A percentile compares a stretch with the other conserved stretches of the same genome.
These are phyloP conservation scores for Physocephala rufipes DNA, from an alignment of 2,888 invertebrate genomes.

Conservation along the genomic window DNA sequence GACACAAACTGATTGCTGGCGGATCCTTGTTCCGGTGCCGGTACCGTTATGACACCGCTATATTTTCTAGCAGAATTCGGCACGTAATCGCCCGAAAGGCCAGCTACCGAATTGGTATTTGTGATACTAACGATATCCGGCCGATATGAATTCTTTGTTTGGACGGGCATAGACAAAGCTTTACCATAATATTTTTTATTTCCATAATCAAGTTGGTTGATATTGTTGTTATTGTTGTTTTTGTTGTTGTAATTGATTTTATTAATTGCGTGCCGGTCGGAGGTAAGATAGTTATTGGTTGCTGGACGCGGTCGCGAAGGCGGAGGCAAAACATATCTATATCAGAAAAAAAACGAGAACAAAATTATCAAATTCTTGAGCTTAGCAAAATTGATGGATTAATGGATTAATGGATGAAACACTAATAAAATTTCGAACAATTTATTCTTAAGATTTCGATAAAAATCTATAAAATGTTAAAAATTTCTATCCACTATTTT, in stretches of 20 bases:
- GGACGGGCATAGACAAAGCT: slow-evolving; percentile 46
- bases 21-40: background rate
- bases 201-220: slow-evolving; percentile 4
- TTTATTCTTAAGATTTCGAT: no score
- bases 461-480: no score
- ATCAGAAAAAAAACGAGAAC: slow-evolving; percentile 16
- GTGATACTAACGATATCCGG: slow-evolving; percentile 41
- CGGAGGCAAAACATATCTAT: slow-evolving; percentile 63
- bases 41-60: slow-evolving; percentile 55
- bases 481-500: no score
- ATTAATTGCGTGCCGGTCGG: slow-evolving; percentile 42
- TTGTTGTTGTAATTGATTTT: slow-evolving; percentile 50
- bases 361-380: background rate
- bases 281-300: slow-evolving; percentile 48
- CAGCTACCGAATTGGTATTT: slow-evolving; percentile 33
- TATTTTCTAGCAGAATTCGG: slow-evolving; percentile 64
- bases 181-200: no score
- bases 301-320: slow-evolving; percentile 62
- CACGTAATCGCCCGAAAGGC: slow-evolving; percentile 59
- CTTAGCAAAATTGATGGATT: background rate
- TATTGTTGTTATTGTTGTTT: slow-evolving; percentile 48
- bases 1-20: no score
- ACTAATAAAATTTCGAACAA: no score
- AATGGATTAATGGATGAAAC: no score
- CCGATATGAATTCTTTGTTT: slow-evolving; percentile 39